Evolutionary conservation across 2,888 invertebrate species (phyloP), one percentile per base, ranked within the genome.

Genomic region (Serrognathus titanus): DNA sequence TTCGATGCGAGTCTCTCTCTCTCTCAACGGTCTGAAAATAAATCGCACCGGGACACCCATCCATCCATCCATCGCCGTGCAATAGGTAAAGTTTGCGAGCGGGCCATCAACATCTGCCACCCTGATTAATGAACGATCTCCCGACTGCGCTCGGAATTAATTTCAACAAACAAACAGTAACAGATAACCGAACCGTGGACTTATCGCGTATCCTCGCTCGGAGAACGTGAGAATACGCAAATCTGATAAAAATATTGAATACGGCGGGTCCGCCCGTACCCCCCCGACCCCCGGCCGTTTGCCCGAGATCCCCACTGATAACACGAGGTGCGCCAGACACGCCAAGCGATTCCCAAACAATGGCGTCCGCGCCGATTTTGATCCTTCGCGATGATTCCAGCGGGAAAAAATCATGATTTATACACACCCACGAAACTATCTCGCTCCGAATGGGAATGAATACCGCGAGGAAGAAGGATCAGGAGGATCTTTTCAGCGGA

Each of bases 171-270:
- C 74, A 74, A 74, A 75, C 74, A 69, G 69, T 71, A 66, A 73
- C 70, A 74, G 74, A 74, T 74, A 74, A 72, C 70, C 64, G 66
- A 69, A 69, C 69, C 71, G 69, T 69, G 69, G 70, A 71, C 69
- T 70, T 72, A 71, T 71, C 72, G 69, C 61, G 55, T 63, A 66
- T 66, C 67, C 69, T 67, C 66, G 68, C 69, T 69, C 66, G 70
- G 69, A 70, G 71, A 76, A 76, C 76, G 76, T 76, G 75, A 76
- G 75, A 76, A 75, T 75, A 73, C 73, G 74, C 75, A 68, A 75
- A 75, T 76, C 75, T 75, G 75, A 75, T 76, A 75, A 75, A 75
- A 74, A 75, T 71, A 71, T 71, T 70, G 71, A 72, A 73, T 71
- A 70, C 71, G 66, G 65, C 67, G 63, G 61, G 60, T 58, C 52